Conservation (phyloP, 2,797 vertebrate genomes). For the Sarcoramphus papa region DNA sequence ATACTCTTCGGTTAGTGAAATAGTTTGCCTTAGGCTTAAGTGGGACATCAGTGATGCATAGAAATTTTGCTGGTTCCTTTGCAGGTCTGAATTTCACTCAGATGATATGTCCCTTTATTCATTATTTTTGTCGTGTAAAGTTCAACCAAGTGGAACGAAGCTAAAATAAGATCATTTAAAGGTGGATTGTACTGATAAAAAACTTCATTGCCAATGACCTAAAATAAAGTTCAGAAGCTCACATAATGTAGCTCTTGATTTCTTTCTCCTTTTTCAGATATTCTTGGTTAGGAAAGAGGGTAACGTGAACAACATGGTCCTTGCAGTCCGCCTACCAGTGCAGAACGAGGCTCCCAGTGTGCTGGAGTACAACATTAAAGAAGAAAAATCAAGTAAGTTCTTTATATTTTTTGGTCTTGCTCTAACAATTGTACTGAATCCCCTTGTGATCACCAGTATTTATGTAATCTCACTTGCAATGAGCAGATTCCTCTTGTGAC, state of each 20-base stretch:
- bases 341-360: conserved; percentile 61
- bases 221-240: not conserved
- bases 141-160: not conserved
- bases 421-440: not conserved
- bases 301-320: conserved; percentile 69
- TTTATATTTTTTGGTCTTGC: not conserved
- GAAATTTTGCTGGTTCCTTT: not conserved
- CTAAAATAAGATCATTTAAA: conserved; percentile 17
- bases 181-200: not conserved
- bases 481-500: not conserved
- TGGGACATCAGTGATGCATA: not conserved
- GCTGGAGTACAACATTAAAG: conserved; percentile 79
- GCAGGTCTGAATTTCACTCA: not conserved
- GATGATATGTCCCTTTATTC: not conserved
- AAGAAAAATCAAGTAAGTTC: conserved; percentile 86
- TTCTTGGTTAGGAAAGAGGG: conserved; percentile 80
- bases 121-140: not conserved
- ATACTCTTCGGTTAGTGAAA: not conserved
- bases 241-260: not conserved
- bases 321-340: conserved; percentile 78
- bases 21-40: not conserved
- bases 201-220: not conserved
- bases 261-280: conserved; percentile 56
- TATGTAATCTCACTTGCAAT: not conserved
- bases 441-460: not conserved